Percentiles rank a stretch among this genome's conserved stretches.
Evolutionary conservation across 2,888 invertebrate species (phyloP).

Genomic region (Chaitophorus viminalis): DNA sequence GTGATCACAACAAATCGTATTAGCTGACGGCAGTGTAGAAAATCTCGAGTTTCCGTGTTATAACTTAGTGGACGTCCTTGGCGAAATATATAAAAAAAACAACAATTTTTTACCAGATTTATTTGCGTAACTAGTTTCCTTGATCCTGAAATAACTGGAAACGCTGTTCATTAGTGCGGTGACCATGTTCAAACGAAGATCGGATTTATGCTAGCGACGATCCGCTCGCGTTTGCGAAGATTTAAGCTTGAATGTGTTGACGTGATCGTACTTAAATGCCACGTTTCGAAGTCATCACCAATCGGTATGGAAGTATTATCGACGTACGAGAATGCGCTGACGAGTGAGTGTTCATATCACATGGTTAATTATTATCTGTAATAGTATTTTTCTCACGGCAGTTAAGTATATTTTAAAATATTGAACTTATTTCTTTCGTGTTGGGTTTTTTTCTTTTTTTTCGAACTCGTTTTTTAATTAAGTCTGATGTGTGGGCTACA

Average conservation of each 20-base stretch:
- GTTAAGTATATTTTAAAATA: background rate
- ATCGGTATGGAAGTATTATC: slow-evolving; percentile 62
- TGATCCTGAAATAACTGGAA: slow-evolving; percentile 55
- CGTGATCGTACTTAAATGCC: slow-evolving; percentile 49
- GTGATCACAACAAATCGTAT: background rate
- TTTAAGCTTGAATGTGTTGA: slow-evolving; percentile 41
- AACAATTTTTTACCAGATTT: slow-evolving; percentile 8
- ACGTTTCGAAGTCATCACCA: slow-evolving; percentile 61
- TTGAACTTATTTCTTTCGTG: background rate
- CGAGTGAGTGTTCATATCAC: slow-evolving; percentile 44
- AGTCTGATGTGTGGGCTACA: background rate
- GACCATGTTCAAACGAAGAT: slow-evolving; percentile 40
- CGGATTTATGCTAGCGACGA: background rate
- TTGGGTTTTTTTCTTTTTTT: background rate
- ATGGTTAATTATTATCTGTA: background rate
- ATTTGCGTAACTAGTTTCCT: slow-evolving; percentile 41
- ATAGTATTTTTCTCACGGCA: too few species aligned
- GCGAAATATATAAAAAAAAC: slow-evolving; percentile 21
- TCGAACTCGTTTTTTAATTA: background rate
- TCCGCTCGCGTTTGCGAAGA: slow-evolving; percentile 27
- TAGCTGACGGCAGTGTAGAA: background rate
- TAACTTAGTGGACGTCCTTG: slow-evolving; percentile 38
- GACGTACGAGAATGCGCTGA: slow-evolving; percentile 61
- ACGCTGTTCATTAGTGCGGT: slow-evolving; percentile 36
- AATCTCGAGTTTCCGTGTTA: slow-evolving; percentile 50